Conservation (phyloP, 37 sponge, comb jelly and placozoan species). For the Haliclona indistincta region DNA sequence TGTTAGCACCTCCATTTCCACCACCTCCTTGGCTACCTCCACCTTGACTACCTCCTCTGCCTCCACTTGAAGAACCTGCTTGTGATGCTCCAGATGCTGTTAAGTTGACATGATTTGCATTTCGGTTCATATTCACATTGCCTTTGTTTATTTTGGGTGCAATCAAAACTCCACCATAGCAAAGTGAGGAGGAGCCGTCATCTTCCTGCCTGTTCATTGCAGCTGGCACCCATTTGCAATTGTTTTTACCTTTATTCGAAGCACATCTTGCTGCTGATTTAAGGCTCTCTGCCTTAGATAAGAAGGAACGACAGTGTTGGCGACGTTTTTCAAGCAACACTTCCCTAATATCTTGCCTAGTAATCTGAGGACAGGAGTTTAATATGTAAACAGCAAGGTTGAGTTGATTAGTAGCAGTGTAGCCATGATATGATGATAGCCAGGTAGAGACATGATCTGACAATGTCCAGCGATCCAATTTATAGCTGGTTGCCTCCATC, state of each 20-base stretch:
- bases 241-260: no score
- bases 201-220: slow-evolving; percentile 31
- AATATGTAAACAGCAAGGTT: background rate
- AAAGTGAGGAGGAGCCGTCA: background rate
- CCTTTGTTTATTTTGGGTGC: slow-evolving; percentile 27
- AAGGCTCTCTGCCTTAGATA: background rate
- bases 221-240: slow-evolving; percentile 76
- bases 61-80: background rate
- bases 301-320: slow-evolving; percentile 8
- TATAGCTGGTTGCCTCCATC: background rate
- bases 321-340: background rate
- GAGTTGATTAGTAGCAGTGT: background rate
- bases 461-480: background rate
- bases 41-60: background rate
- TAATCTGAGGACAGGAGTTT: slow-evolving; percentile 4
- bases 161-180: slow-evolving; percentile 69
- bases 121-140: background rate
- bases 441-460: slow-evolving; percentile 6
- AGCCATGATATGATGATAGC: background rate
- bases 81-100: background rate
- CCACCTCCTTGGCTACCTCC: background rate
- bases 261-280: background rate
- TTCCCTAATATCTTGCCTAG: slow-evolving; percentile 1
- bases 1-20: background rate
- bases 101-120: background rate